Evolutionary conservation across 35 echinoderm and acorn worm genomes (phyloP).

Genomic region (Patiria miniata): DNA sequence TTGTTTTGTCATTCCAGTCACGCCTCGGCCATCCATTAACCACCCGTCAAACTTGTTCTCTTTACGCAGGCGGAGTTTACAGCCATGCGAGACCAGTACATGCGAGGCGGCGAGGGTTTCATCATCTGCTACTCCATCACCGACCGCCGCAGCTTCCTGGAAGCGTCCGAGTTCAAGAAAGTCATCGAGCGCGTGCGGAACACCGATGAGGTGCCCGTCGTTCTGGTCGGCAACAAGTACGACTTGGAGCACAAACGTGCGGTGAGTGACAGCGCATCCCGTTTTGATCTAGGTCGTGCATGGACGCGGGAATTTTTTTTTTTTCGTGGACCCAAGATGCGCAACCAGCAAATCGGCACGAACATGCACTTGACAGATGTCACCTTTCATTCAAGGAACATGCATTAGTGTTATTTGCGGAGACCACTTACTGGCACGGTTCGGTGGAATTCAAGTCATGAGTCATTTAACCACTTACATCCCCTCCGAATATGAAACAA

Average conservation of each 20-base stretch:
- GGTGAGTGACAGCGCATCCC: conserved; percentile 54
- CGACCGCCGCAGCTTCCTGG: conserved; percentile 95
- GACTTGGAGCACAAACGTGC: conserved; percentile 86
- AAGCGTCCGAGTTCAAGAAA: conserved; percentile 99
- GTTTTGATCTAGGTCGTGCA: too few relatives aligned
- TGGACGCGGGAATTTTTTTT: too few relatives aligned
- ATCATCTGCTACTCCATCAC: conserved; percentile 99
- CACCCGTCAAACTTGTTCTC: neutral
- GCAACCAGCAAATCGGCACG: too few relatives aligned
- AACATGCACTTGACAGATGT: too few relatives aligned
- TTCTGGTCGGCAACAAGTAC: conserved; percentile 96
- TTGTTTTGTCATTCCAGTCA: neutral
- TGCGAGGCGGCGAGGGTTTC: conserved; percentile 95
- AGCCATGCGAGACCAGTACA: conserved; percentile 99
- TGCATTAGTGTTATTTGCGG: too few relatives aligned
- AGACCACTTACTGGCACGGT: too few relatives aligned
- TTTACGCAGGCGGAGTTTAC: conserved; percentile 89
- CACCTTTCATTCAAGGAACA: too few relatives aligned
- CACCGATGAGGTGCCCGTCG: conserved; percentile 89
- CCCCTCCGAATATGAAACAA: too few relatives aligned
- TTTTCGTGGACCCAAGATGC: too few relatives aligned
- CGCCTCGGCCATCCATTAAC: conserved; percentile 13
- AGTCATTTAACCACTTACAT: too few relatives aligned
- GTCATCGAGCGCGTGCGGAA: conserved; percentile 92
- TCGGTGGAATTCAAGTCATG: too few relatives aligned